Percentiles rank a stretch among this genome's conserved stretches.
These are phyloP conservation scores for Psephotus haematonotus DNA, from an alignment of 2,113 vertebrate species.

Conservation along the genomic window DNA sequence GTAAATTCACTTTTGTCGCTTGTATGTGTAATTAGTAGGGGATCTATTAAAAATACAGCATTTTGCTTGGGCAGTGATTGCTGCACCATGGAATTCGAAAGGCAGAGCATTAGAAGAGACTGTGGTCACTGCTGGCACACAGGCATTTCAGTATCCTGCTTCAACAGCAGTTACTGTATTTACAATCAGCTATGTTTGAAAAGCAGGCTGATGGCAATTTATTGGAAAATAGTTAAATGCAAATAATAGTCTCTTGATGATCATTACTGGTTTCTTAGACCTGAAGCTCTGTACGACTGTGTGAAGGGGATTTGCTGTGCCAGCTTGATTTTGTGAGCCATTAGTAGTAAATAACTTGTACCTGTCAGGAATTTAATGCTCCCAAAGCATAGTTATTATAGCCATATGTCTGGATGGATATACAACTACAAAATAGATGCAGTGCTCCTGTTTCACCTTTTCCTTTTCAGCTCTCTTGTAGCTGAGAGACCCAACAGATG, in stretches of 20 bases:
- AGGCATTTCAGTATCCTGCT: neutral
- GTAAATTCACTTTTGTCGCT: neutral
- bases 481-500: conserved; percentile 12
- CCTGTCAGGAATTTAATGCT: neutral
- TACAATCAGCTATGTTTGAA: neutral
- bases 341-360: conserved; percentile 23
- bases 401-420: neutral
- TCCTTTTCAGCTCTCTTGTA: neutral
- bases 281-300: neutral
- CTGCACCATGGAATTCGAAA: neutral
- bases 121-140: accelerated
- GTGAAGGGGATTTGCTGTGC: conserved; percentile 1
- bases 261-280: neutral
- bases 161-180: neutral
- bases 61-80: neutral
- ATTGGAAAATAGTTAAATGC: neutral
- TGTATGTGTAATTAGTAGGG: neutral
- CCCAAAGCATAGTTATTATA: neutral
- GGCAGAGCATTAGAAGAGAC: neutral
- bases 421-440: neutral
- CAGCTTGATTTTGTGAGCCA: conserved; percentile 4
- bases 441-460: neutral
- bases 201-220: neutral
- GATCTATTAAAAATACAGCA: neutral
- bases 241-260: neutral